Evolutionary conservation across 2,113 vertebrate species (phyloP).

Genomic region (Gallinago undulata): DNA sequence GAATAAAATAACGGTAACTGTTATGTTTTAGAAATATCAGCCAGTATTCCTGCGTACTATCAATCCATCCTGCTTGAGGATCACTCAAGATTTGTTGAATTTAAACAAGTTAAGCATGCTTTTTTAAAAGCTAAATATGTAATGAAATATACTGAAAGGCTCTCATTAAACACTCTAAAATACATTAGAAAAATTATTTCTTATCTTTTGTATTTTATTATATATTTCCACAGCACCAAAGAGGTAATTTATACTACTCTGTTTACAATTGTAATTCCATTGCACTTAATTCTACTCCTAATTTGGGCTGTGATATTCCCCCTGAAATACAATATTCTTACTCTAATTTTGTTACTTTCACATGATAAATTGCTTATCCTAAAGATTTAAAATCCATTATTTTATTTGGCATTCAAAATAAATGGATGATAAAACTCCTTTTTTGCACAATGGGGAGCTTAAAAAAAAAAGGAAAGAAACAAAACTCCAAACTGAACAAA

Average conservation of each 20-base stretch:
- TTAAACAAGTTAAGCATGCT: background rate
- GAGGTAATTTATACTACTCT: background rate
- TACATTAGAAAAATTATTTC: background rate
- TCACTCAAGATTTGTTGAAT: background rate
- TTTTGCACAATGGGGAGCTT: background rate
- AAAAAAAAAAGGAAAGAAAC: background rate
- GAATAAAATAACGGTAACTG: background rate
- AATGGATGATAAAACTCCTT: background rate
- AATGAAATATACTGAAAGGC: background rate
- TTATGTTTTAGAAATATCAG: background rate
- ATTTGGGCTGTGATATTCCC: background rate
- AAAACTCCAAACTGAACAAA: background rate
- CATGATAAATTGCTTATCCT: background rate
- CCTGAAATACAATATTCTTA: background rate
- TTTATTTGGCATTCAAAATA: background rate
- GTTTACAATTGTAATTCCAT: background rate
- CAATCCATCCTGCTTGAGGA: background rate
- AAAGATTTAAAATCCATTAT: background rate
- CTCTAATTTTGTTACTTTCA: background rate
- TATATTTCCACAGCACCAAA: background rate
- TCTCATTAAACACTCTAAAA: background rate
- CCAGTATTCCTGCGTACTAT: background rate
- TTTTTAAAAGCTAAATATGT: background rate
- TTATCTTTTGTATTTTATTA: background rate
- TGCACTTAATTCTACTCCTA: background rate